These are phyloP conservation scores for Meleagris gallopavo DNA, from an alignment of 2,113 vertebrate genomes.

Conservation along the genomic window DNA sequence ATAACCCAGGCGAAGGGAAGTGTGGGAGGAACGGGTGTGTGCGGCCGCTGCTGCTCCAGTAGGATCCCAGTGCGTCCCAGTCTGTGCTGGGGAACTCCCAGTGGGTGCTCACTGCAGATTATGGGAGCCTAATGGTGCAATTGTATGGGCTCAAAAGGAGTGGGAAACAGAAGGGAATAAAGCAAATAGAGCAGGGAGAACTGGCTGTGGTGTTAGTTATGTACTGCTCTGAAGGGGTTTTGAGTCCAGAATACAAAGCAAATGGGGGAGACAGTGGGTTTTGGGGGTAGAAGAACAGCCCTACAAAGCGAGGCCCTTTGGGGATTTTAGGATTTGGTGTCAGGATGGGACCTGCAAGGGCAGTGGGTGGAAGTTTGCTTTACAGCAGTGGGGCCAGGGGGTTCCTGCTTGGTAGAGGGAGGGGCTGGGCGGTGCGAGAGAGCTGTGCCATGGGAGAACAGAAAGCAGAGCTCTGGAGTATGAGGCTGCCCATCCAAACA, in stretches of 20 bases:
- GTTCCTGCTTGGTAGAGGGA: not conserved
- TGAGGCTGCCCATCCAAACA: not conserved
- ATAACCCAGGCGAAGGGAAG: slow-evolving; percentile 15
- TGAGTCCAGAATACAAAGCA: not conserved
- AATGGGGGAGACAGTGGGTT: not conserved
- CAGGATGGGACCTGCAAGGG: not conserved
- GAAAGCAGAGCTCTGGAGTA: not conserved
- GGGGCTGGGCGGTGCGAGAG: fast-evolving
- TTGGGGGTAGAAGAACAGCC: not conserved
- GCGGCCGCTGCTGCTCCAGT: not conserved
- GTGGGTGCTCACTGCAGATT: not conserved
- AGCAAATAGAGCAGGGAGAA: not conserved
- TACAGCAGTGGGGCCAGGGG: not conserved
- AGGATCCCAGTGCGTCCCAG: not conserved
- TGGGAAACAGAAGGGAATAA: not conserved
- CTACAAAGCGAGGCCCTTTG: not conserved
- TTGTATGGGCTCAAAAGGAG: not conserved
- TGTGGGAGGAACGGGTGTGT: not conserved
- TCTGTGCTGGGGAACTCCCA: not conserved
- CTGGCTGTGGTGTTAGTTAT: not conserved
- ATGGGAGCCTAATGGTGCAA: not conserved
- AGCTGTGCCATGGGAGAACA: not conserved
- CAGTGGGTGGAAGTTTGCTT: not conserved
- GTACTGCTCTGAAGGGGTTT: not conserved
- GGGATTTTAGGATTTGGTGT: not conserved